phyloP scores from a whole-genome alignment of 23 tunicate genomes.

The Trididemnum clinides region DNA sequence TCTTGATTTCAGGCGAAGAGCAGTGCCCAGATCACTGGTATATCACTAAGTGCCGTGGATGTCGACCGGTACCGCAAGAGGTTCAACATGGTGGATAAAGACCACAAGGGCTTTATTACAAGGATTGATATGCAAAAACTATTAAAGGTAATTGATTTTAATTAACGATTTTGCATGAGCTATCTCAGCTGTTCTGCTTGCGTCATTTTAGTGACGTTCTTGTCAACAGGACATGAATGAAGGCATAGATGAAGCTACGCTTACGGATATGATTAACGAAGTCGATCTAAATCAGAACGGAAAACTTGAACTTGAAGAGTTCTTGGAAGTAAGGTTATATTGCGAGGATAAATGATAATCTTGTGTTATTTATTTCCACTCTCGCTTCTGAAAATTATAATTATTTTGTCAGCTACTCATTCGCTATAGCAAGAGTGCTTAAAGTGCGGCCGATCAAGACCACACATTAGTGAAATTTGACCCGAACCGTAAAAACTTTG shows the following conservation, averaged over 20 bases:
- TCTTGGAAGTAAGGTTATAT: constrained; percentile 62
- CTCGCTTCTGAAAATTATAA: too few species aligned
- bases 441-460: too few species aligned
- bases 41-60: constrained; percentile 65
- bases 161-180: too few species aligned
- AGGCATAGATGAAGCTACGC: constrained; percentile 59
- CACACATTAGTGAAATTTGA: too few species aligned
- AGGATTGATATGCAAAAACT: constrained; percentile 65
- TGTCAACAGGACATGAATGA: constrained; percentile 56
- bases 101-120: constrained; percentile 83
- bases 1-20: not conserved
- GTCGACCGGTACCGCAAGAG: constrained; percentile 65
- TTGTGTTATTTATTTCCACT: too few species aligned
- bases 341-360: too few species aligned
- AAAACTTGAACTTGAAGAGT: constrained; percentile 84
- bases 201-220: too few species aligned
- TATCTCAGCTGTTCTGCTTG: too few species aligned
- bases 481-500: too few species aligned
- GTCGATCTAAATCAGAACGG: constrained; percentile 95
- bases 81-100: constrained; percentile 73
- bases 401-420: too few species aligned
- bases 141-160: constrained; percentile 49
- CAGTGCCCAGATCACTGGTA: not conserved
- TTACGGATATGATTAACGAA: constrained; percentile 76
- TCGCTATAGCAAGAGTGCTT: too few species aligned